A percentile compares a stretch with the other conserved stretches of the same genome.
phyloP scores from a whole-genome alignment of 1,140 invertebrate genomes.

The Chlorops oryzae region DNA sequence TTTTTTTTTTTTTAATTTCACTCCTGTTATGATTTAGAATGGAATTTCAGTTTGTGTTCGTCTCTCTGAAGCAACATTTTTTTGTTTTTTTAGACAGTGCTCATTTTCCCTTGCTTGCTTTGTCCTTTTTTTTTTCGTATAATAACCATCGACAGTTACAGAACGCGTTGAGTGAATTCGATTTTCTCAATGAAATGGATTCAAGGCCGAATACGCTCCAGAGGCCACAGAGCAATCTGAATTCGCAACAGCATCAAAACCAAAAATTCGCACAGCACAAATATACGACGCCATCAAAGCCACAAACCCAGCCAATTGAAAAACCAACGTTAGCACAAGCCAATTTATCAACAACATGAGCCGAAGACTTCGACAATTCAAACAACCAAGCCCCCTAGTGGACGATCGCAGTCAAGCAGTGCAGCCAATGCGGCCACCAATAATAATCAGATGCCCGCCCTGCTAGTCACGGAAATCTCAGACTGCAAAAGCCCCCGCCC shows the following conservation, averaged over 20 bases:
- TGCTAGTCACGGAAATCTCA: too few species aligned
- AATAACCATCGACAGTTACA: slow-evolving; percentile 60
- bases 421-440: neutral
- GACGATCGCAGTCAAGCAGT: slow-evolving; percentile 19
- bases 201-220: slow-evolving; percentile 37
- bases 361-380: too few species aligned
- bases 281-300: neutral
- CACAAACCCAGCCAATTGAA: slow-evolving; percentile 11
- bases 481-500: too few species aligned
- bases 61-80: too few species aligned
- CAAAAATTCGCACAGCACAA: slow-evolving; percentile 3
- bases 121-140: slow-evolving; percentile 23
- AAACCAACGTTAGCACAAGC: slow-evolving; percentile 15
- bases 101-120: too few species aligned
- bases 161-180: slow-evolving; percentile 77
- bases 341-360: neutral
- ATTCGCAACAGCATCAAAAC: slow-evolving; percentile 48
- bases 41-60: too few species aligned
- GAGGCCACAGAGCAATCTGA: slow-evolving; percentile 25
- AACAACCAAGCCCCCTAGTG: too few species aligned
- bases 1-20: too few species aligned
- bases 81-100: too few species aligned
- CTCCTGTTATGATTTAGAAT: too few species aligned
- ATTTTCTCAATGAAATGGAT: slow-evolving; percentile 65
- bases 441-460: too few species aligned